phyloP scores from a whole-genome alignment of 2,888 invertebrate species.

The Drosophila buzzatii region DNA sequence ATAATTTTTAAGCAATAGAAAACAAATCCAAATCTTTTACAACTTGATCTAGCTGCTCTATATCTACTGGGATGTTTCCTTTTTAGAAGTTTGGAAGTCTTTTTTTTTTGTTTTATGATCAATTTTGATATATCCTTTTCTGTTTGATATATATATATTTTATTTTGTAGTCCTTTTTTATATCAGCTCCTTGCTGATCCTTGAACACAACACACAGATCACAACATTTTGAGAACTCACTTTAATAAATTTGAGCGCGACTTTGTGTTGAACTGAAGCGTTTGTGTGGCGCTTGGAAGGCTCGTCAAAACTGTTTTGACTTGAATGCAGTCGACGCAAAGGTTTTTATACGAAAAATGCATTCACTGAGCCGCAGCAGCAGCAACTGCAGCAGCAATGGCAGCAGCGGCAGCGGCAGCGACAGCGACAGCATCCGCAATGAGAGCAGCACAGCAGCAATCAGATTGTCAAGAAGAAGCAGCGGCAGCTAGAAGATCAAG shows the following conservation, averaged over 20 bases:
- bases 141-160: background rate
- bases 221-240: conserved; percentile 44
- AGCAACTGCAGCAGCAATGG: conserved; percentile 5
- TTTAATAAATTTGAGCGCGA: conserved; percentile 59
- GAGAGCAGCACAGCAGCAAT: conserved; percentile 54
- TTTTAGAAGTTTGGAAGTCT: background rate
- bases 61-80: background rate
- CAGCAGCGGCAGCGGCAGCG: conserved; percentile 17
- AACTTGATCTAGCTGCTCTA: background rate
- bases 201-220: conserved; percentile 12
- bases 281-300: conserved; percentile 75
- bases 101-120: background rate
- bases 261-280: conserved; percentile 50
- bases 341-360: conserved; percentile 82
- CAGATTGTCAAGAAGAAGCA: conserved; percentile 22
- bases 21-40: background rate
- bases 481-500: conserved; percentile 20
- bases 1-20: background rate
- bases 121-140: background rate
- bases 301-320: conserved; percentile 82
- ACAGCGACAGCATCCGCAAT: conserved; percentile 50
- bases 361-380: conserved; percentile 54
- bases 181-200: conserved; percentile 14
- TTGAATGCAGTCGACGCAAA: conserved; percentile 67
- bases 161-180: background rate